A percentile compares a stretch with the other conserved stretches of the same genome.
Conservation (phyloP, 2,797 vertebrate genomes). For the Poliocrania exsul region DNA sequence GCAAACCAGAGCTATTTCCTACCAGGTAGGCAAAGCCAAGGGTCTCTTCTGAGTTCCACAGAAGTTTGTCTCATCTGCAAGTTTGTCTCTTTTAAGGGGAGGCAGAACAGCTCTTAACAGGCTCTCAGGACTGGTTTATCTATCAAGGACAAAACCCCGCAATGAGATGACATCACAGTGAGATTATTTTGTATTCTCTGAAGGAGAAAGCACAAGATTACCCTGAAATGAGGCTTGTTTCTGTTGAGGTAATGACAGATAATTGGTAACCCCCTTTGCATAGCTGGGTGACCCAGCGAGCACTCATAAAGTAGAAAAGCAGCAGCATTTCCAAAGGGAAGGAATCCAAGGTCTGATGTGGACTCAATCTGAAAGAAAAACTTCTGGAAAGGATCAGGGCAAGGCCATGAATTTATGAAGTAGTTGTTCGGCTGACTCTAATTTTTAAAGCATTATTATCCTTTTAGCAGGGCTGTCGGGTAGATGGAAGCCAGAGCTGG, state of each 20-base stretch:
- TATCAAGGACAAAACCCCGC: constrained; percentile 9
- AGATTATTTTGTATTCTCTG: constrained; percentile 23
- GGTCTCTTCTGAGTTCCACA: neutral
- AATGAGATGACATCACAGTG: neutral
- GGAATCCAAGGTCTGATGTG: neutral
- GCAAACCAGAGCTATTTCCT: neutral
- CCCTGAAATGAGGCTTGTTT: neutral
- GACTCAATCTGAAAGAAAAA: constrained; percentile 26
- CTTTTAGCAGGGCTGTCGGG: constrained; percentile 52
- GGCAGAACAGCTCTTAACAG: constrained; percentile 18
- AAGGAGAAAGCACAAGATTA: constrained; percentile 49
- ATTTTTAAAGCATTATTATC: constrained; percentile 73
- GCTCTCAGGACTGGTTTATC: constrained; percentile 1
- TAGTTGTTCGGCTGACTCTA: constrained; percentile 51
- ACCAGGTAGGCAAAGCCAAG: neutral
- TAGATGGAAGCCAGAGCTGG: constrained; percentile 60
- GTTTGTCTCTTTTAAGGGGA: neutral
- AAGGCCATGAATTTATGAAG: constrained; percentile 68
- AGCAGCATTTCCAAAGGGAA: constrained; percentile 21
- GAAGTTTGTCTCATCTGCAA: neutral
- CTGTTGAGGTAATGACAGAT: constrained; percentile 5
- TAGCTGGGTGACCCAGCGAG: neutral
- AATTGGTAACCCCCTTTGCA: constrained; percentile 19
- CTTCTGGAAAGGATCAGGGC: constrained; percentile 66
- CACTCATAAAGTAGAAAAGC: neutral